Base-by-base conservation (phyloP, 1,140 invertebrate genomes). In the Theocolax elegans region DNA sequence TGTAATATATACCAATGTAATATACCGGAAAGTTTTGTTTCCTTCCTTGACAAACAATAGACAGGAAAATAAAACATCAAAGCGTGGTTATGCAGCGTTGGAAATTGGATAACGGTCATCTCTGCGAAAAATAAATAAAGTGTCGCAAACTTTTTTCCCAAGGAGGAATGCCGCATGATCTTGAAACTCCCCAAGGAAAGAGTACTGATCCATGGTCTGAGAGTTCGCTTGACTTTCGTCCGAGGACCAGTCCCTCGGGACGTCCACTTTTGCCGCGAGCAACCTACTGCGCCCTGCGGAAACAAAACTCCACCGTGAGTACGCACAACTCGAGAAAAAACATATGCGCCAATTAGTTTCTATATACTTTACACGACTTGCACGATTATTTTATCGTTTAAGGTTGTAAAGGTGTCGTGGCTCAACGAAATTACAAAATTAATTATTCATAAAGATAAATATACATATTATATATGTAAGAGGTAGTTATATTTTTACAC, bases 141-240 rank as follows among this genome's bases (percentile, higher is more conserved):
- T 60, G 25, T 29, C n/a, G 31, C 15, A 51, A n/a, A 58, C 15
- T 56, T 19, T 19, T 1, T 58, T 12, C 19, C 35, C 10, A n/a
- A 42, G 19, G 25, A 67, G 54, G 17, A 23, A 56, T 27, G 9
- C 12, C 0, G 44, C n/a, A 6, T 9, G 46, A 53, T 53, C 31
- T 25, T 21, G 40, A 49, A 44, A 35, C 42, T 71, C 67, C 72
- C 70, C 62, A n/a, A 67, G 69, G 73, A 17, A 58, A n/a, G n/a
- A 15, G 62, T 53, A 72, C 68, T 69, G 73, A 75, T 78, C 74
- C 60, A 54, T 67, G 56, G 70, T 31, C 40, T 42, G 62, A 35
- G 49, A 72, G 71, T 62, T 73, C 66, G 68, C 72, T 67, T 58
- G 71, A 74, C 48, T 72, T 74, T 67, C 51, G 70, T 66, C 72